Base-by-base conservation (phyloP, 2,888 invertebrate species). In the Andrena flavipes region DNA sequence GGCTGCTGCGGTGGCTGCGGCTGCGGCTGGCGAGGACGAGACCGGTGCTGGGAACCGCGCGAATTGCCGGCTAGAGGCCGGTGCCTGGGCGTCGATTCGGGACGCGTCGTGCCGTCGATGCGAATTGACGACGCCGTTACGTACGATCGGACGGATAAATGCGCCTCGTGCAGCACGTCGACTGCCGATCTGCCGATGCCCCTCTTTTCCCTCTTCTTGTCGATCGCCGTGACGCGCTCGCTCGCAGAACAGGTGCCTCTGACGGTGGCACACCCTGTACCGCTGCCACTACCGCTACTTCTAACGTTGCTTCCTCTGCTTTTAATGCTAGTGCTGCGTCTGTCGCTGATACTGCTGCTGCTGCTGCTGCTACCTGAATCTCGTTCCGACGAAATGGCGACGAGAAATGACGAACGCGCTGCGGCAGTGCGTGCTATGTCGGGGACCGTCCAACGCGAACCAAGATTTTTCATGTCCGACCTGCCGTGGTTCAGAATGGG, bases 401-500 rank as follows among this genome's bases (percentile, higher is more conserved):
- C 90, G 91, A 91, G 90, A 91, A 89, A 88, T 89, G 91, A 92
- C 92, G 93, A 92, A 92, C 92, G 93, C 93, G 92, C 91, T 95
- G 94, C 95, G 95, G 95, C 95, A 95, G 96, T 95, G 95, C 95
- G 95, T 95, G 95, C 95, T 96, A 95, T 95, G 95, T 95, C 95
- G 95, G 96, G 95, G 95, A 95, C 96, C 96, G 96, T 96, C 96
- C 96, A 95, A 95, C 95, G 95, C 95, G 95, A 95, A 95, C 95
- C 96, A 95, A 95, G 95, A 96, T 96, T 96, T 96, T 95, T 96
- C 96, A 96, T 96, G 96, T 96, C 96, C 96, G 96, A 95, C 96
- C 96, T 96, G 94, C 6, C 93, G 56, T 59, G 20, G 49, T 54
- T 68, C 51, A 35, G 26, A 10, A 42, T 7, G n/a, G 20, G 13